These are phyloP conservation scores for Ptychadena robeensis DNA, from an alignment of 2,797 vertebrate species.

Conservation along the genomic window DNA sequence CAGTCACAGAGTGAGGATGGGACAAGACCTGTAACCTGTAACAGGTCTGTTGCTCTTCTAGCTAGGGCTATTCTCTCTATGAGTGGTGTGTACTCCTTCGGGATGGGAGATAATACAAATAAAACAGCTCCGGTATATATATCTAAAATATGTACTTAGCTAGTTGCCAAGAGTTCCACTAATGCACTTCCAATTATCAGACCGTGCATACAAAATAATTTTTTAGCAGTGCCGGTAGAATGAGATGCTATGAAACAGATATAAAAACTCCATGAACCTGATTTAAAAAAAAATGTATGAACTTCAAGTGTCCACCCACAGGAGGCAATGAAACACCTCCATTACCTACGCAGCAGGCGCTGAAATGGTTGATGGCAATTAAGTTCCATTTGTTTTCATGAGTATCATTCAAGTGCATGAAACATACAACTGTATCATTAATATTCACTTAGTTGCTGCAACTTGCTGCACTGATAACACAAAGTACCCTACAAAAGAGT, in stretches of 20 bases:
- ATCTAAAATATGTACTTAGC: too few relatives aligned
- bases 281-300: background rate
- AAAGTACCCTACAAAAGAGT: background rate
- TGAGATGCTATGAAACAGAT: background rate
- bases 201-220: background rate
- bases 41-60: too few relatives aligned
- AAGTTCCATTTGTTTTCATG: conserved; percentile 8
- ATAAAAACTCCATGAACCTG: background rate
- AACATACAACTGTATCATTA: conserved; percentile 1
- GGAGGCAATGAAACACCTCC: background rate
- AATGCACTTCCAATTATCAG: too few relatives aligned
- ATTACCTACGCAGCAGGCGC: conserved; percentile 14
- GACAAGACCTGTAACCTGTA: too few relatives aligned
- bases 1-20: too few relatives aligned
- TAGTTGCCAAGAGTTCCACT: too few relatives aligned
- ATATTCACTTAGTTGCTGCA: conserved; percentile 16
- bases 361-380: conserved; percentile 11
- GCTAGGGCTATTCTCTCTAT: too few relatives aligned
- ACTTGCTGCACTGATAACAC: background rate
- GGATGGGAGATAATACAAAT: too few relatives aligned
- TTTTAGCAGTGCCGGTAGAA: background rate
- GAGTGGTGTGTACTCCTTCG: too few relatives aligned
- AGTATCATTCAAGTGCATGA: background rate
- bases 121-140: too few relatives aligned
- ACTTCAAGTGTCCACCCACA: conserved; percentile 14